Evolutionary conservation across 2,113 vertebrate species (phyloP).

Genomic region (Malurus melanocephalus): DNA sequence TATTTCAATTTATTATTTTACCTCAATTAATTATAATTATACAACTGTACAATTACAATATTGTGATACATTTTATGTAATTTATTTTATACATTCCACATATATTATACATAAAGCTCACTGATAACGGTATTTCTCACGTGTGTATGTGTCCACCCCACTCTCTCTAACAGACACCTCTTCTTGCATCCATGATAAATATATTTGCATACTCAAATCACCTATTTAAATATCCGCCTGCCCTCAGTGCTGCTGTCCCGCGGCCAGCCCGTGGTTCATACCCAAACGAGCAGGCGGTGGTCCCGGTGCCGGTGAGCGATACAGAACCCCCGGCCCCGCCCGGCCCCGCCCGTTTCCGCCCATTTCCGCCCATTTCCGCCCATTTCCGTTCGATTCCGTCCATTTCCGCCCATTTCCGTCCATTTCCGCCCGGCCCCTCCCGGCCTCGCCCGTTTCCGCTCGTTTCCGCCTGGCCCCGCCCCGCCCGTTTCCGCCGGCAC

Average conservation of each 20-base stretch:
- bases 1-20: neutral
- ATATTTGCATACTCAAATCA: neutral
- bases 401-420: too few relatives aligned
- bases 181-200: too few relatives aligned
- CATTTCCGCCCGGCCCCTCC: too few relatives aligned
- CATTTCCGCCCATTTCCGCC: neutral
- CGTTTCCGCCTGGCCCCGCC: neutral
- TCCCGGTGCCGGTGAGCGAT: too few relatives aligned
- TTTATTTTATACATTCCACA: too few relatives aligned
- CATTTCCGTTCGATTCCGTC: neutral
- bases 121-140: neutral
- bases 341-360: neutral
- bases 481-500: neutral
- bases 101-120: too few relatives aligned
- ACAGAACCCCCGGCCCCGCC: too few relatives aligned
- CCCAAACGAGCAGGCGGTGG: fast-evolving
- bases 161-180: too few relatives aligned
- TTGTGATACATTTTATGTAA: too few relatives aligned
- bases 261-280: fast-evolving
- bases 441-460: neutral
- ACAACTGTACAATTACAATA: neutral
- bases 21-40: neutral
- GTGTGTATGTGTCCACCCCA: fast-evolving
- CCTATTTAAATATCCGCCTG: too few relatives aligned
- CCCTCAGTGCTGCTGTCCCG: neutral